Evolutionary conservation across 2,888 invertebrate genomes (phyloP).

Genomic region (Esperia sulphurella): DNA sequence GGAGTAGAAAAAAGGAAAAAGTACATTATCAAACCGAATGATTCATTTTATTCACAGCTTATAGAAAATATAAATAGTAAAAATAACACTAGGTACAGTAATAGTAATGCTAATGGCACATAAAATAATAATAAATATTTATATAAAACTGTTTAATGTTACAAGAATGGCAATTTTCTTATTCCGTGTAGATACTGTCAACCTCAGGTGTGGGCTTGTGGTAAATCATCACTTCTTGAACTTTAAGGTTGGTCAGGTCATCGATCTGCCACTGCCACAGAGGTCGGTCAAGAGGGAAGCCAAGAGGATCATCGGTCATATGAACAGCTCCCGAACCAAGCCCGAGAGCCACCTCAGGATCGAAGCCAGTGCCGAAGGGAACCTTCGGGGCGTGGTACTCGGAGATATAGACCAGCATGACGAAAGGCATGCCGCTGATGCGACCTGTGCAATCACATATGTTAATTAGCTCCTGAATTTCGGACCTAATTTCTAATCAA

Average conservation of each 20-base stretch:
- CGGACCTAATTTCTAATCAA: too few species aligned
- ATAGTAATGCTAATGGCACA: too few species aligned
- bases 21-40: too few species aligned
- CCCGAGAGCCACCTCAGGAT: slow-evolving; percentile 72
- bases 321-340: slow-evolving; percentile 63
- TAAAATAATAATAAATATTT: too few species aligned
- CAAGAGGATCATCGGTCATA: slow-evolving; percentile 69
- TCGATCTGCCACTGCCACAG: slow-evolving; percentile 52
- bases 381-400: slow-evolving; percentile 66
- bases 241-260: slow-evolving; percentile 59
- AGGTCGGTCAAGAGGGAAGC: slow-evolving; percentile 78
- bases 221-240: slow-evolving; percentile 74
- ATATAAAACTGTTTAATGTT: too few species aligned
- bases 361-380: slow-evolving; percentile 54
- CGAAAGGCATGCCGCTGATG: slow-evolving; percentile 78
- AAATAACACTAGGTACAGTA: too few species aligned
- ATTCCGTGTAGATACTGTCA: not conserved
- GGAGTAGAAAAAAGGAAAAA: too few species aligned
- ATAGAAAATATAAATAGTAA: too few species aligned
- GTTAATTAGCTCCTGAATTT: too few species aligned
- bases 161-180: too few species aligned
- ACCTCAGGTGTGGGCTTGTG: slow-evolving; percentile 36
- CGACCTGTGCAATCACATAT: slow-evolving; percentile 38
- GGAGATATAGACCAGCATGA: slow-evolving; percentile 80
- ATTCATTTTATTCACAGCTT: too few species aligned